These are phyloP conservation scores for Canis aureus DNA, from an alignment of 2,113 vertebrate species.

Conservation along the genomic window DNA sequence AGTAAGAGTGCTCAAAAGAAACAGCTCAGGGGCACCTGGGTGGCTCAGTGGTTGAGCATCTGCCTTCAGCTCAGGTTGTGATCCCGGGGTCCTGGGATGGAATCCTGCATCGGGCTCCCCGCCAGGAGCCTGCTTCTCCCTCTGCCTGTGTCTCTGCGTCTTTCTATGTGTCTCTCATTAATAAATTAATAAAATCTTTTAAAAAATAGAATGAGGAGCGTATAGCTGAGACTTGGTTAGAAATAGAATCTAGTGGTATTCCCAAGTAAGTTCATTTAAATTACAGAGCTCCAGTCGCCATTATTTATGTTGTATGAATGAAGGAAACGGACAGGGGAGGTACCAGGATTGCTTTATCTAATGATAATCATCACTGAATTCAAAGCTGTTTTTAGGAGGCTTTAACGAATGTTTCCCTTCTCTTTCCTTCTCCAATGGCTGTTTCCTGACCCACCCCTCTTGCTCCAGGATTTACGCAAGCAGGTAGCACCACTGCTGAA, in stretches of 20 bases:
- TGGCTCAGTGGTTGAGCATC: no score
- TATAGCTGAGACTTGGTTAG: neutral
- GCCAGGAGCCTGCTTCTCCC: no score
- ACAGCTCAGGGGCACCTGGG: no score
- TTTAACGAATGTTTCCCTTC: conserved; percentile 64
- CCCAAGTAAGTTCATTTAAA: neutral
- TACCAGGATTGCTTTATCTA: neutral
- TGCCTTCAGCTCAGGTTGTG: no score
- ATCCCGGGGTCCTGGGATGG: no score
- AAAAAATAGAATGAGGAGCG: neutral
- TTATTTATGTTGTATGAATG: neutral
- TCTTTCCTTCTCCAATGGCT: conserved; percentile 61
- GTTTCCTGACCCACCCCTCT: conserved; percentile 72
- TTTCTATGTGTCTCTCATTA: no score
- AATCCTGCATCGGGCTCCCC: no score
- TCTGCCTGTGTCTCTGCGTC: no score
- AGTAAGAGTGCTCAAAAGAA: neutral
- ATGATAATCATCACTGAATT: neutral
- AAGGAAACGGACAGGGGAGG: neutral
- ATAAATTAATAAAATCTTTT: no score
- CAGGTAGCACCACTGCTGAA: conserved; percentile 98
- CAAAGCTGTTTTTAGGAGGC: neutral
- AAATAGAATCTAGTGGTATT: neutral
- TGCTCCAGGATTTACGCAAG: conserved; percentile 97
- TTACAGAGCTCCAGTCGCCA: accelerated